These are phyloP conservation scores for Felis catus DNA, from an alignment of 2,113 vertebrate genomes.

Conservation along the genomic window DNA sequence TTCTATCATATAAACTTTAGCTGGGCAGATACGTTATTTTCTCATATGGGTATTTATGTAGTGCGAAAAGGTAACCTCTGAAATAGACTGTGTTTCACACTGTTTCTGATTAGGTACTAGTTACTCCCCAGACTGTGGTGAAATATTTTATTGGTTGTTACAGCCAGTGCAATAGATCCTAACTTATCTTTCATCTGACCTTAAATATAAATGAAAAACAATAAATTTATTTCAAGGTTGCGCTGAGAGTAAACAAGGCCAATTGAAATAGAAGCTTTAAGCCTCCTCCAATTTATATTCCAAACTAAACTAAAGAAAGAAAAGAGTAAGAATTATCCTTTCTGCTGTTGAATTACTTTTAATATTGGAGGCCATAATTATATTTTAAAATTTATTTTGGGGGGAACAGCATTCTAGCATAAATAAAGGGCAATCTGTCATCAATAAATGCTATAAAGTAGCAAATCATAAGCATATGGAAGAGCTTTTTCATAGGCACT, in stretches of 20 bases:
- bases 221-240: constrained; percentile 80
- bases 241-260: constrained; percentile 71
- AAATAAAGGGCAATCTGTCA: neutral
- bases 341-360: constrained; percentile 69
- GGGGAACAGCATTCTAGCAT: neutral
- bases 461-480: neutral
- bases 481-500: neutral
- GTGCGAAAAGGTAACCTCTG: constrained; percentile 42
- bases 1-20: neutral
- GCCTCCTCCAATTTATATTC: constrained; percentile 75
- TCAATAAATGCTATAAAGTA: neutral
- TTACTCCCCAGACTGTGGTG: constrained; percentile 51
- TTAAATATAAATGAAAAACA: constrained; percentile 86
- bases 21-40: neutral
- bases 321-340: constrained; percentile 61
- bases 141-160: constrained; percentile 77
- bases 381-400: constrained; percentile 24
- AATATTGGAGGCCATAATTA: constrained; percentile 21
- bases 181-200: constrained; percentile 80
- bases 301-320: constrained; percentile 65
- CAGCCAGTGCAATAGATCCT: constrained; percentile 60
- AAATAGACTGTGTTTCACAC: neutral
- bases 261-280: constrained; percentile 53
- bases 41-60: neutral
- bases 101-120: constrained; percentile 64